Conservation (phyloP, 2,797 vertebrate genomes). For the Lagodon rhomboides region DNA sequence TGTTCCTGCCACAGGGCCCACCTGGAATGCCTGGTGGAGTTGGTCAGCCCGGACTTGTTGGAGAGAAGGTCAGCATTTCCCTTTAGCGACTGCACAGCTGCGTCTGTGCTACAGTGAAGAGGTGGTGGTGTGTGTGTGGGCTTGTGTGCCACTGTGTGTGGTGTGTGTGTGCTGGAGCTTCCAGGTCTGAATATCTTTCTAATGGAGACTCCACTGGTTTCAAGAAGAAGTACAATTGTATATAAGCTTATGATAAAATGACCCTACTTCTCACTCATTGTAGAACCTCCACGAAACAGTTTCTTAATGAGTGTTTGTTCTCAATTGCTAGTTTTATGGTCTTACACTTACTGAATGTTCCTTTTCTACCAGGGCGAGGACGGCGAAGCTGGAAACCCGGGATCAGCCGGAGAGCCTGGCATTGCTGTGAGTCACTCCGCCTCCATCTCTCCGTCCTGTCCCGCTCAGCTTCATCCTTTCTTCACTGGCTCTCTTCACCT, state of each 20-base stretch:
- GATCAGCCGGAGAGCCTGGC: conserved; percentile 86
- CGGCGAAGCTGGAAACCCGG: conserved; percentile 91
- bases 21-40: conserved; percentile 88
- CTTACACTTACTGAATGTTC: conserved; percentile 21
- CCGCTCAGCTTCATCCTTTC: conserved; percentile 3
- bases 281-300: no score
- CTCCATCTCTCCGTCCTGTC: background rate
- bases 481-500: background rate
- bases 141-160: conserved; percentile 5
- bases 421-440: conserved; percentile 83
- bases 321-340: no score
- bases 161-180: background rate
- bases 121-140: conserved; percentile 3
- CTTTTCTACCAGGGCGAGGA: conserved; percentile 89
- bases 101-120: conserved; percentile 7
- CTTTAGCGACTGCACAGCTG: conserved; percentile 24
- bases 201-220: no score
- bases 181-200: no score
- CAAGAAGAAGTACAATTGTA: no score
- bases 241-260: no score
- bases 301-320: no score
- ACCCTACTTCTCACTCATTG: no score
- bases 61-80: conserved; percentile 90
- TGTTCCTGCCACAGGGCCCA: conserved; percentile 82
- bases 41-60: conserved; percentile 91